These are phyloP conservation scores for Neolamprologus caudopunctatus DNA, from an alignment of 2,113 vertebrate species.

Conservation along the genomic window DNA sequence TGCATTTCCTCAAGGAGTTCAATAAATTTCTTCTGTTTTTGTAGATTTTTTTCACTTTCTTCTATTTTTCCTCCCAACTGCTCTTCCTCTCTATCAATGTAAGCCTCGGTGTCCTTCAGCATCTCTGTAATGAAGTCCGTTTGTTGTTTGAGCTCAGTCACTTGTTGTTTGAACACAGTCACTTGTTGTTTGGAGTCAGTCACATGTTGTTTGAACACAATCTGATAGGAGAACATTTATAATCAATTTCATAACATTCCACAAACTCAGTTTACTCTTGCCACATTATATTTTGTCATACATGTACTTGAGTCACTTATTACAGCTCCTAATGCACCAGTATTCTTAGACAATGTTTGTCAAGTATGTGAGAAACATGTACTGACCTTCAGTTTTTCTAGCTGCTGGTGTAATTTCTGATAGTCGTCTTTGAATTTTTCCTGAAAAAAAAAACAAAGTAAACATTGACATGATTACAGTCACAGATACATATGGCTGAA, in stretches of 20 bases:
- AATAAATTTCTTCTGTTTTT: no score
- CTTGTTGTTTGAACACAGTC: no score
- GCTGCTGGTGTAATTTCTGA: rapidly evolving
- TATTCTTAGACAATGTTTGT: background rate
- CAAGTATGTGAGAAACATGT: background rate
- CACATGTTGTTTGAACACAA: rapidly evolving
- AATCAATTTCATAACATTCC: background rate
- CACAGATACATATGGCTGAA: background rate
- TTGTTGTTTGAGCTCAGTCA: no score
- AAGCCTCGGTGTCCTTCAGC: no score
- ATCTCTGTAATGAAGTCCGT: no score
- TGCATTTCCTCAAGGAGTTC: no score
- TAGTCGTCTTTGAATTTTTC: rapidly evolving
- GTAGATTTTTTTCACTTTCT: no score
- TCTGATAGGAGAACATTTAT: no score
- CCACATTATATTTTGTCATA: rapidly evolving
- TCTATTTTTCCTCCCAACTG: no score
- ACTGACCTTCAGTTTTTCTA: rapidly evolving
- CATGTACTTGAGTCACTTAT: background rate
- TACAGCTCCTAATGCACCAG: background rate
- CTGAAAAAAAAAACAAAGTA: rapidly evolving
- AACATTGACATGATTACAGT: background rate
- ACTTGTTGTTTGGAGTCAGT: no score
- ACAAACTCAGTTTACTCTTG: background rate
- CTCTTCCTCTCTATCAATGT: no score